These are phyloP conservation scores for Kuschelorhynchus macadamiae DNA, from an alignment of 2,888 invertebrate species.

Conservation along the genomic window DNA sequence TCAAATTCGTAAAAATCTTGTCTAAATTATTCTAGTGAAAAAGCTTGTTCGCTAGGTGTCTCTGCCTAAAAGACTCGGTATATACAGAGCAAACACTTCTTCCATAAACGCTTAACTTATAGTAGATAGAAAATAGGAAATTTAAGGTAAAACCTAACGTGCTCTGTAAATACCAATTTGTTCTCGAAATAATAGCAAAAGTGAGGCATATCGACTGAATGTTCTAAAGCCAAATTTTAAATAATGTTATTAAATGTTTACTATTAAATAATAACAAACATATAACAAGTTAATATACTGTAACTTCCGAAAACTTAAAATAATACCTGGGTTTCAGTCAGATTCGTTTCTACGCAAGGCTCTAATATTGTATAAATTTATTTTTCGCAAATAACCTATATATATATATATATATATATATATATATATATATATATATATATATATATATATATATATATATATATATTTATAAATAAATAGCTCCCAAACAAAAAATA, in stretches of 20 bases:
- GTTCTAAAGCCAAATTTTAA: conserved; percentile 47
- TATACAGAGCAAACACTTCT: conserved; percentile 6
- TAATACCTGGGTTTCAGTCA: neutral
- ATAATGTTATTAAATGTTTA: conserved; percentile 39
- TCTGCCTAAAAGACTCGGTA: neutral
- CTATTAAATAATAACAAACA: conserved; percentile 26
- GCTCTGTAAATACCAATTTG: conserved; percentile 1
- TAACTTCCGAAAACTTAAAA: conserved; percentile 18
- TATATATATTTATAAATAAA: too few relatives aligned
- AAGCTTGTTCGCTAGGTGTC: conserved; percentile 19
- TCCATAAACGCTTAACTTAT: conserved; percentile 1
- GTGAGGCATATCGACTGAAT: conserved; percentile 41
- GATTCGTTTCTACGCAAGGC: neutral
- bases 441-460: too few relatives aligned
- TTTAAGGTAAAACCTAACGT: neutral
- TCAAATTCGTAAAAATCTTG: too few relatives aligned
- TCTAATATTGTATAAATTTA: too few relatives aligned
- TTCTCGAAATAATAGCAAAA: conserved; percentile 14
- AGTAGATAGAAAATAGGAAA: too few relatives aligned
- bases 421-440: too few relatives aligned
- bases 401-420: too few relatives aligned
- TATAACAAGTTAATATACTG: conserved; percentile 18
- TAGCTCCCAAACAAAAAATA: too few relatives aligned
- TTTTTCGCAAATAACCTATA: too few relatives aligned
- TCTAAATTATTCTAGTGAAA: conserved; percentile 19